phyloP scores from a whole-genome alignment of 2,113 vertebrate genomes.

The Puntigrus tetrazona region DNA sequence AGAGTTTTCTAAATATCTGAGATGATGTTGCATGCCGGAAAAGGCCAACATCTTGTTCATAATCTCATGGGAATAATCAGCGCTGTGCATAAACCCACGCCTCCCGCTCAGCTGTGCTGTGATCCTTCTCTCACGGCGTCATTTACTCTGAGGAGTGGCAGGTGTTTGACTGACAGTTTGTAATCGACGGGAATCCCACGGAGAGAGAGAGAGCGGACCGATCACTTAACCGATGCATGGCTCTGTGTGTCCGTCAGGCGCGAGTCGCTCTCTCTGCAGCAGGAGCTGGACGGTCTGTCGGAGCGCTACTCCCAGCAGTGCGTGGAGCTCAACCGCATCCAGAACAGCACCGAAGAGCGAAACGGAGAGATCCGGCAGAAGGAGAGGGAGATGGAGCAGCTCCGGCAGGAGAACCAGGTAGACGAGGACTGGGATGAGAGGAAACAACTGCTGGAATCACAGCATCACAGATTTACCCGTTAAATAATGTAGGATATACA shows the following conservation, averaged over 20 bases:
- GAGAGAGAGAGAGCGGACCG: background rate
- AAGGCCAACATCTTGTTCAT: background rate
- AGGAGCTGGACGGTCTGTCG: slow-evolving; percentile 86
- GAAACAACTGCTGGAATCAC: background rate
- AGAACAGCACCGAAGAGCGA: slow-evolving; percentile 75
- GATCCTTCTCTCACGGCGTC: background rate
- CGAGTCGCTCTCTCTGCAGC: slow-evolving; percentile 76
- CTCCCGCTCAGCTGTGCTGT: background rate
- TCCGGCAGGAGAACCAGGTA: slow-evolving; percentile 91
- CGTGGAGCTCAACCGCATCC: slow-evolving; percentile 81
- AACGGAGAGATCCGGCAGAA: slow-evolving; percentile 74
- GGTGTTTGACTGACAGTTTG: background rate
- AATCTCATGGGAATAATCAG: background rate
- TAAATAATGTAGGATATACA: background rate
- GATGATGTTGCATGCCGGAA: background rate
- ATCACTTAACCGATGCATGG: slow-evolving; percentile 10
- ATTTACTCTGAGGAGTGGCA: background rate
- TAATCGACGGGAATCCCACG: background rate
- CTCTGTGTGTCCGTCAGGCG: slow-evolving; percentile 69
- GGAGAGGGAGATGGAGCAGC: slow-evolving; percentile 84
- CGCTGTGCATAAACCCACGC: background rate
- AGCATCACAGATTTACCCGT: background rate
- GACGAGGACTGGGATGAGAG: background rate
- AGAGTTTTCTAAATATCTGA: background rate
- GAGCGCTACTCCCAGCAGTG: slow-evolving; percentile 88